These are phyloP conservation scores for Phaonia tiefii DNA, from an alignment of 2,888 invertebrate genomes.

Conservation along the genomic window DNA sequence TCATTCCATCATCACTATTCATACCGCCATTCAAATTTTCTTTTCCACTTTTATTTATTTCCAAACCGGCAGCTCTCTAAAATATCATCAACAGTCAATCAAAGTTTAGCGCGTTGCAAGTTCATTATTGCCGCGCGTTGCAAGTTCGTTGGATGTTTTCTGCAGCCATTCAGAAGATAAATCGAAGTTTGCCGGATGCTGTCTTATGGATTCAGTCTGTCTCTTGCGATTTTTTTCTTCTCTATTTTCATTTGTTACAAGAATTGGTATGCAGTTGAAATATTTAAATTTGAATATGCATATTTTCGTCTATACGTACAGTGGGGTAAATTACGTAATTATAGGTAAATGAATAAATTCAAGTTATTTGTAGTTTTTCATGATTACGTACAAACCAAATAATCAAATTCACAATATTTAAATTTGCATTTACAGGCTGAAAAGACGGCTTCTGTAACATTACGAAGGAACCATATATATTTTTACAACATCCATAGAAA, in stretches of 20 bases:
- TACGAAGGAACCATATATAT: too few species aligned
- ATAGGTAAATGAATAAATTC: too few species aligned
- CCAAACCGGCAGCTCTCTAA: constrained; percentile 49
- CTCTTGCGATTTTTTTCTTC: constrained; percentile 2
- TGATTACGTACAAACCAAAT: too few species aligned
- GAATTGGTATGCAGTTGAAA: neutral
- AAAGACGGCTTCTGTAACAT: too few species aligned
- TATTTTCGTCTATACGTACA: constrained; percentile 26
- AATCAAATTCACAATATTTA: too few species aligned
- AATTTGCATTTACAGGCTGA: too few species aligned
- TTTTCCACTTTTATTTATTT: constrained; percentile 3
- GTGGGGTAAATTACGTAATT: neutral
- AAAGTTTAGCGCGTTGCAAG: constrained; percentile 61
- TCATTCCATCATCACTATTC: constrained; percentile 23
- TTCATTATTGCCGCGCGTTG: constrained; percentile 55
- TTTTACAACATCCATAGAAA: too few species aligned
- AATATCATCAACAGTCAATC: constrained; percentile 66
- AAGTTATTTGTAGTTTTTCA: too few species aligned
- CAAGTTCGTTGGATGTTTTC: neutral
- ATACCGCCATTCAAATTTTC: neutral
- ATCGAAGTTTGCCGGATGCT: neutral
- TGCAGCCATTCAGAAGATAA: neutral
- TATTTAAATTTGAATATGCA: constrained; percentile 1
- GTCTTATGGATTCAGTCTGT: neutral
- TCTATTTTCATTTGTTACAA: neutral